phyloP scores from a whole-genome alignment of 2,888 invertebrate genomes.

The Antitype chi region DNA sequence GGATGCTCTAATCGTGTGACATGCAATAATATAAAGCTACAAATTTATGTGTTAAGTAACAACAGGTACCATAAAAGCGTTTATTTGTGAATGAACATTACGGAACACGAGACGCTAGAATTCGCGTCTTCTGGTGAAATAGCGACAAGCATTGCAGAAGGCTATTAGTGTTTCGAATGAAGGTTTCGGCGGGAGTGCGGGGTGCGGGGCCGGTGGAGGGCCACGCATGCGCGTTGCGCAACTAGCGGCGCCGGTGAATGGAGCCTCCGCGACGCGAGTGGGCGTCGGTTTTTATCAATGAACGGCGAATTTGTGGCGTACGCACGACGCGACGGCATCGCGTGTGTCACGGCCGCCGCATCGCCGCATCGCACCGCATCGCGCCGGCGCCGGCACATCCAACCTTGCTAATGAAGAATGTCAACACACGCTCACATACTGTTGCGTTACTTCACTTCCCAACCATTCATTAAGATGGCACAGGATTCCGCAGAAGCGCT shows the following conservation, averaged over 20 bases:
- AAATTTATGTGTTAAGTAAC: neutral
- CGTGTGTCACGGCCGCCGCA: constrained; percentile 84
- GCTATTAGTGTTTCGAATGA: constrained; percentile 73
- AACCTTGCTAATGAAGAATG: constrained; percentile 85
- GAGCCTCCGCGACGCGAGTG: constrained; percentile 81
- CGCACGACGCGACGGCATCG: constrained; percentile 77
- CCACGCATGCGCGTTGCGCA: constrained; percentile 85
- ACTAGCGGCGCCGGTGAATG: constrained; percentile 88
- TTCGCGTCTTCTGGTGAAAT: constrained; percentile 66
- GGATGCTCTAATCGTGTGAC: neutral
- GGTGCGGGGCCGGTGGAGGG: constrained; percentile 68
- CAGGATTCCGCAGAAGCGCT: constrained; percentile 33
- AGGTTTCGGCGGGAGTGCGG: constrained; percentile 74
- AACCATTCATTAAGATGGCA: constrained; percentile 51
- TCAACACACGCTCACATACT: constrained; percentile 77
- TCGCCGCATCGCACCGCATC: constrained; percentile 55
- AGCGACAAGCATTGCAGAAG: constrained; percentile 77
- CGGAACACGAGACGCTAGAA: constrained; percentile 50
- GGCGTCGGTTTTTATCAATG: constrained; percentile 90
- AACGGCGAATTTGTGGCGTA: constrained; percentile 88
- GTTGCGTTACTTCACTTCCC: constrained; percentile 53
- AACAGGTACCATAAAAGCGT: constrained; percentile 11
- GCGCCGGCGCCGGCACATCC: constrained; percentile 73
- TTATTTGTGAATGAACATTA: constrained; percentile 56
- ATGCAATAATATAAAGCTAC: neutral